Conservation (phyloP, 2,113 vertebrate genomes). For the Ophthalmolycus amberensis region DNA sequence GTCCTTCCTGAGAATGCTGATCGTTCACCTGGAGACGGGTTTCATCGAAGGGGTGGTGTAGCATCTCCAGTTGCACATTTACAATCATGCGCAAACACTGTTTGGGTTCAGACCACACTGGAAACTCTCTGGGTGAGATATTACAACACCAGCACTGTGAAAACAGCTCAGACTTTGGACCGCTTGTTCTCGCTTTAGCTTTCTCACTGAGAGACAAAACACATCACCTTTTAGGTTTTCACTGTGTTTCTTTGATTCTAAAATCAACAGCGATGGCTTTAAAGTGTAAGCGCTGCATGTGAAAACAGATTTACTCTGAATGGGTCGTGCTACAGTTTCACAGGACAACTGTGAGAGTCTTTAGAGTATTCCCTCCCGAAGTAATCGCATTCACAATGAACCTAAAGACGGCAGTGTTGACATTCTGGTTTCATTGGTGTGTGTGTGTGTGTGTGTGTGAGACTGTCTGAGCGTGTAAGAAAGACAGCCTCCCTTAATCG, state of each 20-base stretch:
- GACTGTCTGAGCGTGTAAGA: conserved; percentile 38
- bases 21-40: conserved; percentile 91
- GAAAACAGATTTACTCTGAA: conserved; percentile 41
- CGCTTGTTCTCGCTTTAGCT: conserved; percentile 12
- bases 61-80: conserved; percentile 28
- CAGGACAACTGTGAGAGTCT: conserved; percentile 38
- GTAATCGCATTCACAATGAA: conserved; percentile 31
- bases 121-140: conserved; percentile 49
- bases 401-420: conserved; percentile 26
- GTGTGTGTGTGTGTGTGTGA: conserved; percentile 28
- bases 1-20: conserved; percentile 92
- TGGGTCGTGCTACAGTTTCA: conserved; percentile 23
- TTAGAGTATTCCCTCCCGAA: conserved; percentile 31
- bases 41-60: conserved; percentile 88
- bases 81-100: conserved; percentile 58
- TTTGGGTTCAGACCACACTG: conserved; percentile 69
- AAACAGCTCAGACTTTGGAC: conserved; percentile 36
- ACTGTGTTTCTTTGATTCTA: conserved; percentile 42
- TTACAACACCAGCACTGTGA: conserved; percentile 26
- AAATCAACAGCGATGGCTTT: conserved; percentile 36
- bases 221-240: conserved; percentile 20
- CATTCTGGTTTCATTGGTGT: conserved; percentile 35
- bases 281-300: conserved; percentile 51
- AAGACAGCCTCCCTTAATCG: conserved; percentile 44
- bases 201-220: conserved; percentile 19